Percentiles rank a stretch among this genome's conserved stretches.
These are phyloP conservation scores for Onychomys leucogaster DNA, from an alignment of 2,797 vertebrate species.

Conservation along the genomic window DNA sequence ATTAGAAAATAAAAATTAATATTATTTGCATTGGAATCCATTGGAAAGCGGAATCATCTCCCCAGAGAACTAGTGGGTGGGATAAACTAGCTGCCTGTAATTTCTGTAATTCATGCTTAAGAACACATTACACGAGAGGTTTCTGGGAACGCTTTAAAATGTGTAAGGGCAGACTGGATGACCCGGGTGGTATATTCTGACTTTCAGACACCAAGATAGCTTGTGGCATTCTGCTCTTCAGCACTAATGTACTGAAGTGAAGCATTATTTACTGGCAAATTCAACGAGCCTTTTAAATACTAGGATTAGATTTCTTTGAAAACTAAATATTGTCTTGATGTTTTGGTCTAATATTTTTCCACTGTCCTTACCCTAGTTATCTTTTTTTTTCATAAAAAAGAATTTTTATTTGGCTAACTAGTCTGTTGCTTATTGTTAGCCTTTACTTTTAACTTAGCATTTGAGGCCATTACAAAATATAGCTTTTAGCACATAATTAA, in stretches of 20 bases:
- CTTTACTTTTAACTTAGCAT: constrained; percentile 44
- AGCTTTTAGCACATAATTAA: constrained; percentile 14
- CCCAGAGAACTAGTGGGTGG: constrained; percentile 59
- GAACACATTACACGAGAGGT: constrained; percentile 73
- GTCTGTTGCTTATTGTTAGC: constrained; percentile 1
- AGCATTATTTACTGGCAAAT: constrained; percentile 74
- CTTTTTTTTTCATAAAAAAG: not conserved
- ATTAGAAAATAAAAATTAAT: not conserved
- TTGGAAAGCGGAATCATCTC: constrained; percentile 56
- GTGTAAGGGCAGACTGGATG: constrained; percentile 69
- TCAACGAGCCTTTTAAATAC: constrained; percentile 14
- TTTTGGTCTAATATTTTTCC: not conserved
- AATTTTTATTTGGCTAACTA: constrained; percentile 43
- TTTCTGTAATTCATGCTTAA: constrained; percentile 78
- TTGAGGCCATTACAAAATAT: not conserved
- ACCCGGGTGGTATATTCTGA: constrained; percentile 74
- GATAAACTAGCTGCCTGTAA: constrained; percentile 70
- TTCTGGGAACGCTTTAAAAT: constrained; percentile 81
- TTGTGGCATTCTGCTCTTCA: constrained; percentile 61
- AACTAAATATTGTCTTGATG: constrained; percentile 46
- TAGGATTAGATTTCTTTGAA: constrained; percentile 63
- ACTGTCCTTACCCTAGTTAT: not conserved
- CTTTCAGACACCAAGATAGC: constrained; percentile 66
- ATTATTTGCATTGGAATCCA: constrained; percentile 29
- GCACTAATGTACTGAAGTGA: constrained; percentile 57